phyloP scores from a whole-genome alignment of 2,888 invertebrate genomes.

The Amphipoea oculea region DNA sequence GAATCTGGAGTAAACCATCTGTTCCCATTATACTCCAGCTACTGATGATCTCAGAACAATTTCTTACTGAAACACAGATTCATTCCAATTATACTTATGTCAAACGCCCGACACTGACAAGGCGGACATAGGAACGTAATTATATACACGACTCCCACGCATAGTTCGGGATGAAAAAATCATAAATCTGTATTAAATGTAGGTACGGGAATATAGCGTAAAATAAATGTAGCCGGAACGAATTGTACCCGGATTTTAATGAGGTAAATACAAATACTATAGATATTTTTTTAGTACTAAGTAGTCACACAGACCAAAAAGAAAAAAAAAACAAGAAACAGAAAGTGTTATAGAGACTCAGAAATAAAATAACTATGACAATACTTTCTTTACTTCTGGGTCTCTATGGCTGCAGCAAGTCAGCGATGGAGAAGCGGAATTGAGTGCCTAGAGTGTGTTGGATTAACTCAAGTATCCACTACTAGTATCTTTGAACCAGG shows the following conservation, averaged over 20 bases:
- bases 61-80: conserved; percentile 37
- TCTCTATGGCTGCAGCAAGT: background rate
- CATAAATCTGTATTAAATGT: conserved; percentile 54
- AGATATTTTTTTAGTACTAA: background rate
- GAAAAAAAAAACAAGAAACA: background rate
- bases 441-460: background rate
- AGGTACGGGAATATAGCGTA: conserved; percentile 11
- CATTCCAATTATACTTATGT: conserved; percentile 60
- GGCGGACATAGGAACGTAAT: conserved; percentile 52
- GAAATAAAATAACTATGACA: background rate
- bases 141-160: conserved; percentile 49
- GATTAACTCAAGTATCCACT: background rate
- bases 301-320: background rate
- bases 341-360: background rate
- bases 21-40: conserved; percentile 7
- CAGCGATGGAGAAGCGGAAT: background rate
- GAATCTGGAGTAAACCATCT: background rate
- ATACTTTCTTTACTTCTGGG: background rate
- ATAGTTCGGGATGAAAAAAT: conserved; percentile 42
- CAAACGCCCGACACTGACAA: conserved; percentile 53
- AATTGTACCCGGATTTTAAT: conserved; percentile 16
- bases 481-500: background rate
- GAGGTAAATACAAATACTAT: conserved; percentile 12
- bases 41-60: conserved; percentile 46
- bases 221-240: conserved; percentile 13